Evolutionary conservation across 2,888 invertebrate species (phyloP).

Genomic region (Homarus gammarus): DNA sequence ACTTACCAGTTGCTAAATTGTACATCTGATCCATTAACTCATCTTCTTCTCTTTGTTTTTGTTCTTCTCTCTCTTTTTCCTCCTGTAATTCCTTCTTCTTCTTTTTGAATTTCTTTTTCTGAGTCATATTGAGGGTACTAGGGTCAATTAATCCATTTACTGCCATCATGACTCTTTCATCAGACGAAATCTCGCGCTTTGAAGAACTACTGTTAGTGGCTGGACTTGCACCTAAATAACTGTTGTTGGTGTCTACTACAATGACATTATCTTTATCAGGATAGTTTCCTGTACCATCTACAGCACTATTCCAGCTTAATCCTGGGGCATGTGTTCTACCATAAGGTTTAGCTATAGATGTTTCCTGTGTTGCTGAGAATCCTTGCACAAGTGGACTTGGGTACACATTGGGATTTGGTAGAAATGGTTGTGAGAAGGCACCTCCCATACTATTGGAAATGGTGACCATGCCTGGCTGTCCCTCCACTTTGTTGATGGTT

Average conservation of each 20-base stretch:
- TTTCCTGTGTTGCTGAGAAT: slow-evolving; percentile 35
- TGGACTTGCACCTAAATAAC: slow-evolving; percentile 41
- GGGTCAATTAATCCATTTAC: slow-evolving; percentile 70
- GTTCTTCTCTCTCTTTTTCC: slow-evolving; percentile 78
- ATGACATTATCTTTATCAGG: slow-evolving; percentile 75
- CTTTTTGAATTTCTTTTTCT: slow-evolving; percentile 75
- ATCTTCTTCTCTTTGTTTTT: slow-evolving; percentile 77
- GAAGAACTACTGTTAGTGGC: slow-evolving; percentile 12
- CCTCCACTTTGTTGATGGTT: slow-evolving; percentile 85
- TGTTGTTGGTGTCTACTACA: slow-evolving; percentile 75
- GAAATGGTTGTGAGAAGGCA: slow-evolving; percentile 66
- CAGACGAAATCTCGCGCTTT: slow-evolving; percentile 71
- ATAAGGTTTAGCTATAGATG: slow-evolving; percentile 44
- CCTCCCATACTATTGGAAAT: slow-evolving; percentile 73
- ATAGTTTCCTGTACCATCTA: slow-evolving; percentile 47
- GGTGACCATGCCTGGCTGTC: slow-evolving; percentile 76
- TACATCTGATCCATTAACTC: slow-evolving; percentile 76
- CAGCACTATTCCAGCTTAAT: slow-evolving; percentile 60
- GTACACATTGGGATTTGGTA: slow-evolving; percentile 71
- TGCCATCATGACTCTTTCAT: slow-evolving; percentile 71
- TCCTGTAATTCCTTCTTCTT: slow-evolving; percentile 77
- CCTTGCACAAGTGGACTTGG: slow-evolving; percentile 61
- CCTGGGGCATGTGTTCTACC: slow-evolving; percentile 22
- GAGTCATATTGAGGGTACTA: slow-evolving; percentile 71
- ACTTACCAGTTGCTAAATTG: slow-evolving; percentile 66